Conservation (phyloP, 2,113 vertebrate genomes). For the Ammospiza caudacuta region DNA sequence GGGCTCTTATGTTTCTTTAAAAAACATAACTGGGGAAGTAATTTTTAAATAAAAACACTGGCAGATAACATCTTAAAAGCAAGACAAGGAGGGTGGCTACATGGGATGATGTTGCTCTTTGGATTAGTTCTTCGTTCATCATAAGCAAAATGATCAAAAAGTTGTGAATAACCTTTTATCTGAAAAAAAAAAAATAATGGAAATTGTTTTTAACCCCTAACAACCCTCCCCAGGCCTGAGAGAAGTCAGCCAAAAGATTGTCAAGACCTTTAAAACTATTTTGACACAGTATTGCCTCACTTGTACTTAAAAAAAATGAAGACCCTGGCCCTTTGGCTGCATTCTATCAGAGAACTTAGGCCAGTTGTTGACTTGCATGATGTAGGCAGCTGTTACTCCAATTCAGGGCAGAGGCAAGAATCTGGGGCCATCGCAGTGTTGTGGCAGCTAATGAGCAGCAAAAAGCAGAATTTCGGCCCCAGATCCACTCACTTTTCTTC, state of each 20-base stretch:
- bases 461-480: background rate
- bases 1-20: background rate
- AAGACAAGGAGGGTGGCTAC: background rate
- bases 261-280: slow-evolving; percentile 21
- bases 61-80: background rate
- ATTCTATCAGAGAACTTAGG: background rate
- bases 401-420: background rate
- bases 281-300: slow-evolving; percentile 9
- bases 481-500: background rate
- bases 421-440: fast-evolving
- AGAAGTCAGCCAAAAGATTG: background rate
- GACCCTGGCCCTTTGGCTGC: background rate
- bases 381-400: background rate
- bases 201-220: background rate
- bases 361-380: background rate
- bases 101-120: background rate
- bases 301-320: background rate
- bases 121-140: background rate
- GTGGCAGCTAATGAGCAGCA: background rate
- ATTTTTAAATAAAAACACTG: background rate
- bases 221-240: fast-evolving
- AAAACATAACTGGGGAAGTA: fast-evolving
- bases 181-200: background rate
- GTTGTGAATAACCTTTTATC: background rate
- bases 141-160: background rate